Evolutionary conservation across 2,888 invertebrate species (phyloP), one percentile per base, ranked within the genome.

Genomic region (Carterocephalus palaemon): DNA sequence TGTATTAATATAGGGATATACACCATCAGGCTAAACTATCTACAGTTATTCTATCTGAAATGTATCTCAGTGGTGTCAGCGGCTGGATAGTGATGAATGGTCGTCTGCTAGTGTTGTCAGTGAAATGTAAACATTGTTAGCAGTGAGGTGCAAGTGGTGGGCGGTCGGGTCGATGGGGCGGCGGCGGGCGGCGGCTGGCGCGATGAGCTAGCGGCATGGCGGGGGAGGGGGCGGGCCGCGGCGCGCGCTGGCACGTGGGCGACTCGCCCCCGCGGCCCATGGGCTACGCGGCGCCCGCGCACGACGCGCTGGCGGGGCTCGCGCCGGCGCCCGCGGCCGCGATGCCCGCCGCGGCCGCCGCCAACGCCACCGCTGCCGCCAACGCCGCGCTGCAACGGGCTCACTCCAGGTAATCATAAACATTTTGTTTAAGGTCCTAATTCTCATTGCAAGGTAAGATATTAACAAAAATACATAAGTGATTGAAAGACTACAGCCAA

Each of bases 151-250:
- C 8, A 8, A 9, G 15, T n/a, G 19, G 12, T 29, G 15, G 23
- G 31, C 40, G 41, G 12, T 16, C 32, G 22, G 28, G 24, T n/a
- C n/a, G 31, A 40, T 40, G 39, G 39, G 39, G 39, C 60, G 72
- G 75, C 76, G 67, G 69, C 81, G 64, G 75, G 59, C 65, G 76
- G 67, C 70, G 76, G 56, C 59, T 65, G 71, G 68, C 85, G 67
- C 79, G 77, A 80, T 85, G 87, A 80, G 83, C 81, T 84, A 84
- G 84, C 82, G 73, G 68, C 58, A 88, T 89, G 89, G 86, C 78
- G 77, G 88, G 89, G 83, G 87, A 88, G 88, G 88, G 88, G 84
- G 88, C 89, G 88, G 89, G 89, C 81, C 88, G 89, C 88, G 89
- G 84, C 80, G 86, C 88, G 88, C 89, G 88, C 84, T 88, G 87